Percentiles rank a stretch among this genome's conserved stretches.
Conservation (phyloP, 2,113 vertebrate genomes). For the Protobothrops mucrosquamatus region DNA sequence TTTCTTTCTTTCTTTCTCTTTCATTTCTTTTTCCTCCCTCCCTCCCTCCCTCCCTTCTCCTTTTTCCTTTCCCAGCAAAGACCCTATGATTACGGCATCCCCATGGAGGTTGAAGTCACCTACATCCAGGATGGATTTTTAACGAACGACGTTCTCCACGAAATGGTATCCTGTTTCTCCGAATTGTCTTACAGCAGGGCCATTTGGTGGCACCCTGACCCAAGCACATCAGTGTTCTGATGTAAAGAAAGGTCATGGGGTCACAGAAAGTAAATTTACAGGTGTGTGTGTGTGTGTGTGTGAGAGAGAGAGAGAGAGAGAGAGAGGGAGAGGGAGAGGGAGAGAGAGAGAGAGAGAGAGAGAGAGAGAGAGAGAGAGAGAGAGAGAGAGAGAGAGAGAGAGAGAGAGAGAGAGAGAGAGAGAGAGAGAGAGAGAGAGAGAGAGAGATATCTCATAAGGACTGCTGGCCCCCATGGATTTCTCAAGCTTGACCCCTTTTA, state of each 20-base stretch:
- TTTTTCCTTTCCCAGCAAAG: constrained; percentile 77
- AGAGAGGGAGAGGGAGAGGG: no score
- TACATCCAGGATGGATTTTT: constrained; percentile 92
- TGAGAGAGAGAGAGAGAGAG: no score
- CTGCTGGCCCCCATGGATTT: neutral
- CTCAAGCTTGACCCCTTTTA: neutral
- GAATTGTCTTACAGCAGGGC: no score
- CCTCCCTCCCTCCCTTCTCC: rapidly evolving
- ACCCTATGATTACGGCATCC: constrained; percentile 92
- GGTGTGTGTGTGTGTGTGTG: neutral
- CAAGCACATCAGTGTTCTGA: neutral
- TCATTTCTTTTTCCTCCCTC: rapidly evolving
- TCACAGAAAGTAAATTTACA: neutral
- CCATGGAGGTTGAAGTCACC: constrained; percentile 93
- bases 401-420: no score
- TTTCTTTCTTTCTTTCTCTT: rapidly evolving
- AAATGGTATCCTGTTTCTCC: constrained; percentile 79
- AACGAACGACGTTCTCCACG: constrained; percentile 91
- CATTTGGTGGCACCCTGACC: no score
- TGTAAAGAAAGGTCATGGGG: neutral
- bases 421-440: no score
- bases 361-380: no score
- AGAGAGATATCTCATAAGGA: neutral
- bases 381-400: no score
- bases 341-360: no score